These are phyloP conservation scores for Leucophenga varia DNA, from an alignment of 1,140 invertebrate species.

Conservation along the genomic window DNA sequence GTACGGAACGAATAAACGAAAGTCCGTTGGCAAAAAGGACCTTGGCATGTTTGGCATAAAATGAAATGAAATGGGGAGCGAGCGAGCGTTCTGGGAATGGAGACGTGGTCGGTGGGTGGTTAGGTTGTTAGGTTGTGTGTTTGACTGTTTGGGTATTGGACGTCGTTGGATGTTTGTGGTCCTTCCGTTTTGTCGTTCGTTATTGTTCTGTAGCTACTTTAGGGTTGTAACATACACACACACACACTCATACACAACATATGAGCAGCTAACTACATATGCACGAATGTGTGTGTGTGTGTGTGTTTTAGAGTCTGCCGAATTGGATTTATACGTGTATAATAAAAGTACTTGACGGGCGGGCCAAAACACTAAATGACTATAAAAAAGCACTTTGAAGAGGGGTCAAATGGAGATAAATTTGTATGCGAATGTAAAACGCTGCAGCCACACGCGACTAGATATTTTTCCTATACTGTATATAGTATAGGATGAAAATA, in stretches of 20 bases:
- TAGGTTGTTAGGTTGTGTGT: constrained; percentile 2
- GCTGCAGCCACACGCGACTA: no score
- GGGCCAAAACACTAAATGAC: constrained; percentile 54
- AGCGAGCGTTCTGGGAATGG: no score
- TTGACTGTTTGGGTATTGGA: no score
- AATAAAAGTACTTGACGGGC: constrained; percentile 55
- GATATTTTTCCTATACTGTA: no score
- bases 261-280: no score
- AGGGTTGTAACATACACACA: constrained; percentile 8
- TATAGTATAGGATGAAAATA: no score
- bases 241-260: constrained; percentile 4
- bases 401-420: constrained; percentile 58
- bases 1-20: constrained; percentile 21
- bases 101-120: constrained; percentile 24
- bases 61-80: no score
- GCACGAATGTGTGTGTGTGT: constrained; percentile 2
- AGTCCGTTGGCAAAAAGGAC: constrained; percentile 28
- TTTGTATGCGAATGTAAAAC: constrained; percentile 35
- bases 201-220: constrained; percentile 28
- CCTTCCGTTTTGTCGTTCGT: no score
- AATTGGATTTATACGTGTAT: constrained; percentile 54
- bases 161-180: no score
- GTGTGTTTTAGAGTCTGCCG: constrained; percentile 26
- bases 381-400: constrained; percentile 57
- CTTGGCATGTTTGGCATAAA: constrained; percentile 45